These are phyloP conservation scores for Urosaurus nigricauda DNA, from an alignment of 2,797 vertebrate genomes.

Conservation along the genomic window DNA sequence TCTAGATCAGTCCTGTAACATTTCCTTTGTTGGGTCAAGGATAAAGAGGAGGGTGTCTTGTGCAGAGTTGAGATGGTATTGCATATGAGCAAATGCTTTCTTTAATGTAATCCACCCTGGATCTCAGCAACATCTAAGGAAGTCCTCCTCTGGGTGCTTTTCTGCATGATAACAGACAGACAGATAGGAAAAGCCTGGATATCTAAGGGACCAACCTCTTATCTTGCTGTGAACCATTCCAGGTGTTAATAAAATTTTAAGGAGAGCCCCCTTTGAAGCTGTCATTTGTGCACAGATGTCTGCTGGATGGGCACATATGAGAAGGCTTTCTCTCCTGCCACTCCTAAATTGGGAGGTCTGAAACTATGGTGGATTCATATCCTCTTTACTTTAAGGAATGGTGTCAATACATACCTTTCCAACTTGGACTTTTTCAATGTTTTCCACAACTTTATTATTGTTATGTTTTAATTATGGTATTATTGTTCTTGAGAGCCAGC, in stretches of 20 bases:
- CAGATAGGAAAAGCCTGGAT: background rate
- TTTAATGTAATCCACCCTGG: background rate
- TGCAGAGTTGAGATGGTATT: no score
- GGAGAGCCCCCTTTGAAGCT: background rate
- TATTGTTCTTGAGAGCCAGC: no score
- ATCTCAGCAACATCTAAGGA: background rate
- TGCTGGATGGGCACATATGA: background rate
- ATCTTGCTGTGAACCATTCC: background rate
- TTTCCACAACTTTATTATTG: background rate
- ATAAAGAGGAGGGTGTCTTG: background rate
- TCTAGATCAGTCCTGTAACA: background rate
- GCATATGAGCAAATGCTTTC: background rate
- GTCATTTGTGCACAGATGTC: background rate
- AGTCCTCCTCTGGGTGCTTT: background rate
- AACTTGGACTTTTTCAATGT: background rate
- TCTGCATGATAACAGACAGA: background rate
- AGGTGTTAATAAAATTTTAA: background rate
- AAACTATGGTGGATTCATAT: background rate
- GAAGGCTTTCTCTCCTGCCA: background rate
- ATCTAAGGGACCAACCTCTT: background rate
- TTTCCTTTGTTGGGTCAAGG: slow-evolving; percentile 8
- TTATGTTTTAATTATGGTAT: background rate
- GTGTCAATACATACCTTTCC: background rate
- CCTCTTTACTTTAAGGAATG: background rate
- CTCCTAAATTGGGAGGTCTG: background rate